Conservation (phyloP, 2,888 invertebrate species). For the Cybosia mesomella region DNA sequence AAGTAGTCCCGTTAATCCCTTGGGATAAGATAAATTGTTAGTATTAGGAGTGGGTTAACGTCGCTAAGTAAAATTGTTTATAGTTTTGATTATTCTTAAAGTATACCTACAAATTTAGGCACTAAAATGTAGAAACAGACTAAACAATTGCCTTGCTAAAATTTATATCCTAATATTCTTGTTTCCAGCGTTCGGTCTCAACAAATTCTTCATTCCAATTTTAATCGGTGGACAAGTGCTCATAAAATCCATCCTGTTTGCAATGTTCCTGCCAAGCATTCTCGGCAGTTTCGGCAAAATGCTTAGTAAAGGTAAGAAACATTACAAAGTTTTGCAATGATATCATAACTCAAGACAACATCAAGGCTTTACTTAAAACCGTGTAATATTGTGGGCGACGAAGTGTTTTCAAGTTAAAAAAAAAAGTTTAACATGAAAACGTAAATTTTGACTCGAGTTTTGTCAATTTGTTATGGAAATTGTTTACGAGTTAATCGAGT, state of each 20-base stretch:
- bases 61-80: too few relatives aligned
- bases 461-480: conserved; percentile 18
- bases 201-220: conserved; percentile 93
- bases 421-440: conserved; percentile 12
- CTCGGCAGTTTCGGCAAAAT: conserved; percentile 94
- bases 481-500: conserved; percentile 5
- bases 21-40: background rate
- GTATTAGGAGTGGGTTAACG: too few relatives aligned
- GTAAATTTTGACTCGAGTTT: background rate
- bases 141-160: background rate
- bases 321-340: conserved; percentile 15
- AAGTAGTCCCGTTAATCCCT: too few relatives aligned
- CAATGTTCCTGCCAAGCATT: conserved; percentile 94
- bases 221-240: conserved; percentile 92
- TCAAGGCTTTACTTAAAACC: conserved; percentile 11
- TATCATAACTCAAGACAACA: conserved; percentile 16
- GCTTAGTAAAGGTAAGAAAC: conserved; percentile 91
- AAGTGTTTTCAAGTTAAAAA: conserved; percentile 18
- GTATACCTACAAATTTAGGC: background rate
- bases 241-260: conserved; percentile 93
- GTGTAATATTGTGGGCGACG: conserved; percentile 7
- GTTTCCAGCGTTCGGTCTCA: conserved; percentile 91
- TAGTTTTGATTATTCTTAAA: too few relatives aligned
- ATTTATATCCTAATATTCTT: conserved; percentile 7
- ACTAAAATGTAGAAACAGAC: background rate